A percentile compares a stretch with the other conserved stretches of the same genome.
Conservation (phyloP, 2,113 vertebrate species). For the Microcebus griseorufus region DNA sequence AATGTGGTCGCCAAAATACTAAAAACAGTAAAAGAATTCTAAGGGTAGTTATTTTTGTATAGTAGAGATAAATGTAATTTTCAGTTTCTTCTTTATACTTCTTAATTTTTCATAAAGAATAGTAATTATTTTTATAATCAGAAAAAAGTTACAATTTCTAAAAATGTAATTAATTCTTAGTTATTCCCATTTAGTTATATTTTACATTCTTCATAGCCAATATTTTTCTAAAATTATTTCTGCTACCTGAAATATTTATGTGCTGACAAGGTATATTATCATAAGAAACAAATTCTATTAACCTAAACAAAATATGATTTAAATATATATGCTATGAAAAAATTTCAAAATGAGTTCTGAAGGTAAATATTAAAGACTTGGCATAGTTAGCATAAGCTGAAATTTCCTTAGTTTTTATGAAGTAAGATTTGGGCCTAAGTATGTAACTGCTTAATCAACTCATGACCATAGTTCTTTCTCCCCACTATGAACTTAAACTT, state of each 20-base stretch:
- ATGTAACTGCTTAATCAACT: neutral
- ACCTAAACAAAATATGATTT: conserved; percentile 32
- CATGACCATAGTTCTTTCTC: neutral
- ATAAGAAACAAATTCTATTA: conserved; percentile 24
- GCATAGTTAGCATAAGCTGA: neutral
- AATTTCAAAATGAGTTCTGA: conserved; percentile 1
- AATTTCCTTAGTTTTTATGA: conserved; percentile 4
- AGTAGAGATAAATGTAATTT: neutral
- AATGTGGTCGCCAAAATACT: neutral
- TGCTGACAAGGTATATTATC: neutral
- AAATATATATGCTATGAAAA: neutral
- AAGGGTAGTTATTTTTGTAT: neutral
- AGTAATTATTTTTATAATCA: neutral
- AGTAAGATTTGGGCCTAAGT: neutral
- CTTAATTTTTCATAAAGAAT: neutral
- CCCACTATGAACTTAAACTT: neutral
- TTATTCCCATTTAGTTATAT: neutral
- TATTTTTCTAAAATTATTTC: conserved; percentile 35
- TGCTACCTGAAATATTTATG: conserved; percentile 17
- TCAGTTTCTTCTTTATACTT: neutral
- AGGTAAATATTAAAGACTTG: neutral
- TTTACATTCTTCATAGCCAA: conserved; percentile 1
- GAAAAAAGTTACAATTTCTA: neutral
- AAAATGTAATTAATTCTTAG: neutral
- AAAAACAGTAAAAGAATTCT: conserved; percentile 21